phyloP scores from a whole-genome alignment of 2,888 invertebrate species.

The Acleris cristana region DNA sequence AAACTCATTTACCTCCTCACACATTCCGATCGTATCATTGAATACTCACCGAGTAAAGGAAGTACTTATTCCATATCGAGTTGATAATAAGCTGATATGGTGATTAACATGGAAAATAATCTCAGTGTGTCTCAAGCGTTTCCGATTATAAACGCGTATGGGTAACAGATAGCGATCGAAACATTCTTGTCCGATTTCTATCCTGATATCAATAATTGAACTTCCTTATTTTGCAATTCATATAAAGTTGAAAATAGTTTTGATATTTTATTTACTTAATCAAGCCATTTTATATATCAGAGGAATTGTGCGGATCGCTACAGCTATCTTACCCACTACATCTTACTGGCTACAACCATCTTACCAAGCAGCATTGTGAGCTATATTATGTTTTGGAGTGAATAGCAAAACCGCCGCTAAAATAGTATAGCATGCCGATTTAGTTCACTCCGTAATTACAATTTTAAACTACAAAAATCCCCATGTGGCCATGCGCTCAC shows the following conservation, averaged over 20 bases:
- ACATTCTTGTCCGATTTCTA: slow-evolving; percentile 38
- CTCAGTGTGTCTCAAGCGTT: slow-evolving; percentile 37
- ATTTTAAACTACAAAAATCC: no score
- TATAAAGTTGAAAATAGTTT: not conserved
- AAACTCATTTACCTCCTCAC: not conserved
- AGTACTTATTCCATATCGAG: slow-evolving; percentile 33
- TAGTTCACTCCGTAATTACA: no score
- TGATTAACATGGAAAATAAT: slow-evolving; percentile 32
- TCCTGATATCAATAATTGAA: slow-evolving; percentile 45
- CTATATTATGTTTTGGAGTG: no score
- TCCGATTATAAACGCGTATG: slow-evolving; percentile 45
- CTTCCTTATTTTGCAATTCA: slow-evolving; percentile 44
- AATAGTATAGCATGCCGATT: no score
- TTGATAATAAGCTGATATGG: slow-evolving; percentile 29
- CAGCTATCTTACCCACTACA: no score
- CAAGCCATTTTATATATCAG: no score
- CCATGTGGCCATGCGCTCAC: no score
- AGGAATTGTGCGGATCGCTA: no score
- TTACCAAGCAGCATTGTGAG: no score
- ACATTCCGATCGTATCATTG: slow-evolving; percentile 7
- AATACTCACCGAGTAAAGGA: slow-evolving; percentile 23
- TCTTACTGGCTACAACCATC: no score
- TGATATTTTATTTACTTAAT: not conserved
- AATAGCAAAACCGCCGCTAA: no score
- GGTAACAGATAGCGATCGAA: slow-evolving; percentile 34